These are phyloP conservation scores for Lasioglossum malachurum DNA, from an alignment of 2,888 invertebrate genomes.

Conservation along the genomic window DNA sequence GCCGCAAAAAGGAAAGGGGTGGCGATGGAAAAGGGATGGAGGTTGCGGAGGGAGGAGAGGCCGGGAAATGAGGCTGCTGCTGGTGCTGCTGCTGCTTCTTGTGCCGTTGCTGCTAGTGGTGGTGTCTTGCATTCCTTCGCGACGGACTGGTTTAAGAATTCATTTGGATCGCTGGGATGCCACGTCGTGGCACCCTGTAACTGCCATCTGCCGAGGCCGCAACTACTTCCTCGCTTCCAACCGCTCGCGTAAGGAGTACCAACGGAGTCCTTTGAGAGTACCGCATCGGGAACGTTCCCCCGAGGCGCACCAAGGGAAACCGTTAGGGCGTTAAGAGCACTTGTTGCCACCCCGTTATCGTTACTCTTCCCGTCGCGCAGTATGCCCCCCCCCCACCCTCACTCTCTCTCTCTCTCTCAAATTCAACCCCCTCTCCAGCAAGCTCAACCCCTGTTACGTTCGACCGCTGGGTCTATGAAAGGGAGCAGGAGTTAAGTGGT, in stretches of 20 bases:
- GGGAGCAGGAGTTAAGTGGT: conserved; percentile 16
- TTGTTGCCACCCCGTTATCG: conserved; percentile 78
- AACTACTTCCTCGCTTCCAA: conserved; percentile 19
- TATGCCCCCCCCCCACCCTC: neutral
- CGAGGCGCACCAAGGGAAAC: conserved; percentile 59
- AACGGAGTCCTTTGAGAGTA: conserved; percentile 55
- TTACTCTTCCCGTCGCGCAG: conserved; percentile 63
- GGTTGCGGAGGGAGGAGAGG: neutral
- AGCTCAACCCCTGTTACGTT: neutral
- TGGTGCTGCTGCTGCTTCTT: conserved; percentile 19
- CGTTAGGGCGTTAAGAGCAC: conserved; percentile 77
- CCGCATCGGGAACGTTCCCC: conserved; percentile 55
- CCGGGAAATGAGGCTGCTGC: conserved; percentile 52
- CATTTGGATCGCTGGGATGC: conserved; percentile 58
- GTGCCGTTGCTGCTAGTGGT: neutral
- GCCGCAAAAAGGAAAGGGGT: conserved; percentile 9
- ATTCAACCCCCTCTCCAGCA: neutral
- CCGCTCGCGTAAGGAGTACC: conserved; percentile 23
- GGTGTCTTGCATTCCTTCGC: conserved; percentile 49
- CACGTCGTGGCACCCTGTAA: conserved; percentile 38
- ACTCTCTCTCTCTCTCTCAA: neutral
- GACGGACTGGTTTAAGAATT: conserved; percentile 65
- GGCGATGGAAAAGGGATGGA: conserved; percentile 12
- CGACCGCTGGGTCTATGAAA: conserved; percentile 15
- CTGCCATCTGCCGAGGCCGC: conserved; percentile 23